These are phyloP conservation scores for Geophilus truncorum DNA, from an alignment of 2,888 invertebrate species.

Conservation along the genomic window DNA sequence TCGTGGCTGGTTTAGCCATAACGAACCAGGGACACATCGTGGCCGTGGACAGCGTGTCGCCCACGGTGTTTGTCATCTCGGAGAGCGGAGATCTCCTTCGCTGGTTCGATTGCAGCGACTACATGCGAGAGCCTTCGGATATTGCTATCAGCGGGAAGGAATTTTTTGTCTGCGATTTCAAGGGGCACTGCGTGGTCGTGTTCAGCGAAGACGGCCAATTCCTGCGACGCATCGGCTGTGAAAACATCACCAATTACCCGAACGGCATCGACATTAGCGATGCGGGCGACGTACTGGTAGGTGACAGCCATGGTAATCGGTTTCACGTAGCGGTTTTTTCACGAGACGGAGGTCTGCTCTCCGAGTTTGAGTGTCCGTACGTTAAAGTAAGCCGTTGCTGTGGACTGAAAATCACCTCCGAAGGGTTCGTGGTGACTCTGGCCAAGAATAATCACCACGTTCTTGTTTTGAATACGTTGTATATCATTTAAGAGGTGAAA, in stretches of 20 bases:
- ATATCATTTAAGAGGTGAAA: constrained; percentile 64
- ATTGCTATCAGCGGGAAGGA: constrained; percentile 89
- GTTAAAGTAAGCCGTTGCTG: constrained; percentile 98
- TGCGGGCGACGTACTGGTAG: constrained; percentile 92
- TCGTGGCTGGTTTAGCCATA: constrained; percentile 85
- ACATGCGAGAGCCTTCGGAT: constrained; percentile 96
- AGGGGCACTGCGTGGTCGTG: constrained; percentile 95
- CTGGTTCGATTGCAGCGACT: constrained; percentile 97
- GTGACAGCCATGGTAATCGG: constrained; percentile 95
- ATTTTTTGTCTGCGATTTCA: constrained; percentile 96
- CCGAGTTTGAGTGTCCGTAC: constrained; percentile 94
- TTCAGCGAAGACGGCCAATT: constrained; percentile 89
- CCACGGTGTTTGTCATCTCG: constrained; percentile 88
- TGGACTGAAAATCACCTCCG: constrained; percentile 92
- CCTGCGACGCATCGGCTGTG: constrained; percentile 87
- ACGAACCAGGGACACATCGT: constrained; percentile 89
- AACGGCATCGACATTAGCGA: constrained; percentile 97
- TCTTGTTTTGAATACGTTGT: constrained; percentile 87
- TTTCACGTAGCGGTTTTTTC: constrained; percentile 96
- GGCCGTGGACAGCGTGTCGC: constrained; percentile 94
- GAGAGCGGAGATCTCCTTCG: constrained; percentile 86
- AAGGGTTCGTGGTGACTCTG: constrained; percentile 91
- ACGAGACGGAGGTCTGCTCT: constrained; percentile 75
- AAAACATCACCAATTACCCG: constrained; percentile 93
- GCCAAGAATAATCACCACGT: constrained; percentile 99